Percentiles rank a stretch among this genome's conserved stretches.
phyloP scores from a whole-genome alignment of 2,888 invertebrate species.

The Orthonevra nobilis region DNA sequence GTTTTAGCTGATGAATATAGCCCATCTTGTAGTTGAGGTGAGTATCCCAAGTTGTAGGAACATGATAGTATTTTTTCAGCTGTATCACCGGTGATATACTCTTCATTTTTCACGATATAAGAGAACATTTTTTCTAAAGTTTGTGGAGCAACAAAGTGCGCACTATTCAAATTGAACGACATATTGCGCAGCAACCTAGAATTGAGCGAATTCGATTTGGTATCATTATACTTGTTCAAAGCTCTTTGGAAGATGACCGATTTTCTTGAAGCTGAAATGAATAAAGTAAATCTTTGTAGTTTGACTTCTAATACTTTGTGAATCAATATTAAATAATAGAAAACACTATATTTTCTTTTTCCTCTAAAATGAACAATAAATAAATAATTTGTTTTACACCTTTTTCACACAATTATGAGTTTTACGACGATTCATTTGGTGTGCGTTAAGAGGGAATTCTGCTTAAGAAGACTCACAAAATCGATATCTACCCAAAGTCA shows the following conservation, averaged over 20 bases:
- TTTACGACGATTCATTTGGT: too few species aligned
- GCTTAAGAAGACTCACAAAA: too few species aligned
- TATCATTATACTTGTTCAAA: constrained; percentile 77
- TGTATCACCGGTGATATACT: constrained; percentile 81
- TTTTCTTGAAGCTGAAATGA: constrained; percentile 77
- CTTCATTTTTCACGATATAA: constrained; percentile 80
- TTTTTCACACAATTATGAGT: too few species aligned
- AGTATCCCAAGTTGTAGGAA: constrained; percentile 81
- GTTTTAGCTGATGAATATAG: constrained; percentile 79
- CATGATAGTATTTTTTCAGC: constrained; percentile 81
- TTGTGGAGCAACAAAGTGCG: constrained; percentile 80
- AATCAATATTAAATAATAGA: too few species aligned
- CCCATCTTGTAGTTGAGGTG: constrained; percentile 79
- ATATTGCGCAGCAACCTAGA: constrained; percentile 81
- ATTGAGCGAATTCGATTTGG: constrained; percentile 76
- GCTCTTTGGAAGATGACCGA: constrained; percentile 77
- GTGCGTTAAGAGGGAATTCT: not conserved
- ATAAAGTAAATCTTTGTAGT: constrained; percentile 66
- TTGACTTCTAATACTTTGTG: too few species aligned
- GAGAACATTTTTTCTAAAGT: constrained; percentile 80
- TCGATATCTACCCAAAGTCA: too few species aligned
- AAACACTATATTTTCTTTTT: too few species aligned
- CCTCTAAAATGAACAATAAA: too few species aligned
- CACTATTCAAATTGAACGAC: constrained; percentile 78
- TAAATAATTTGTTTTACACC: too few species aligned